A percentile compares a stretch with the other conserved stretches of the same genome.
These are phyloP conservation scores for Syngnathus floridae DNA, from an alignment of 2,113 vertebrate species.

Conservation along the genomic window DNA sequence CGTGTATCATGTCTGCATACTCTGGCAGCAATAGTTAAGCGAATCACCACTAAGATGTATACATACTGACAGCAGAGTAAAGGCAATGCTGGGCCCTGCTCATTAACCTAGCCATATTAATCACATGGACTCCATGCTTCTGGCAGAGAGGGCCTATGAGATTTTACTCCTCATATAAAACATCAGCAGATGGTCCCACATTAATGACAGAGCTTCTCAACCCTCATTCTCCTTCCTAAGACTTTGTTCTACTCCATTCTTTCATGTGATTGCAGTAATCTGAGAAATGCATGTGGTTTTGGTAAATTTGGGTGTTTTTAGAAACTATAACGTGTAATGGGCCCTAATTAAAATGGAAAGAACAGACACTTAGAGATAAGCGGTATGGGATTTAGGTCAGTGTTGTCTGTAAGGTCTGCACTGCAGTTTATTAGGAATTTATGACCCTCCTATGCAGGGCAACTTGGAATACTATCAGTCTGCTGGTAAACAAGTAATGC, in stretches of 20 bases:
- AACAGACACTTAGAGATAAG: conserved; percentile 55
- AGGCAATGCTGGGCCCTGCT: conserved; percentile 52
- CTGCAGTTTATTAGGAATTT: conserved; percentile 77
- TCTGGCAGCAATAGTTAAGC: conserved; percentile 39
- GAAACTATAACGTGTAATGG: conserved; percentile 62
- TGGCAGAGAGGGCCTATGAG: conserved; percentile 41
- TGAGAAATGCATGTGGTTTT: conserved; percentile 28
- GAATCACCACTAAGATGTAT: conserved; percentile 43
- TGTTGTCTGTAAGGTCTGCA: conserved; percentile 68
- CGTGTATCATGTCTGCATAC: conserved; percentile 25
- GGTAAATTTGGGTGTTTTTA: conserved; percentile 24
- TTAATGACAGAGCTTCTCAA: conserved; percentile 42
- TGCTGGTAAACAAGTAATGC: conserved; percentile 64
- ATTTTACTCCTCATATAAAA: conserved; percentile 55
- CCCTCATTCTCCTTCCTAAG: conserved; percentile 16
- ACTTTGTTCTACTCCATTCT: conserved; percentile 10
- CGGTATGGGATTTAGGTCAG: conserved; percentile 67
- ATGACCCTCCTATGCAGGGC: conserved; percentile 59
- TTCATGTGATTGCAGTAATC: conserved; percentile 15
- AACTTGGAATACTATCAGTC: conserved; percentile 52
- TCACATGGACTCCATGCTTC: conserved; percentile 49
- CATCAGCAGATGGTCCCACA: conserved; percentile 60
- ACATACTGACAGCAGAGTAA: conserved; percentile 42
- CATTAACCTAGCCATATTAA: conserved; percentile 69
- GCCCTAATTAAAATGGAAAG: conserved; percentile 66